phyloP scores from a whole-genome alignment of 2,797 vertebrate species.

The Arnoldichthys spilopterus region DNA sequence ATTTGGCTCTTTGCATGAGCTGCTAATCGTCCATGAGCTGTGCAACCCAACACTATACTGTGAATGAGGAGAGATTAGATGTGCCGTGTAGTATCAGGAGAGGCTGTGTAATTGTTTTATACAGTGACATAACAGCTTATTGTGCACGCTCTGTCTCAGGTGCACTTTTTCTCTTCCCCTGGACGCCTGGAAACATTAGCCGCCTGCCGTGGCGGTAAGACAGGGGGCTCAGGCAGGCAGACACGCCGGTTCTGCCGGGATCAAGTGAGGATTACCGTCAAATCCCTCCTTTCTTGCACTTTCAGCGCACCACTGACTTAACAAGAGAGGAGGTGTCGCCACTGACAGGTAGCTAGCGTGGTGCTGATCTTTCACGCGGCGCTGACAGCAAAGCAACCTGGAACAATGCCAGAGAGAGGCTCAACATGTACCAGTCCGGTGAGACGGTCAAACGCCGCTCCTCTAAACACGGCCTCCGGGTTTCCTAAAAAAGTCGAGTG shows the following conservation, averaged over 20 bases:
- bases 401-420: background rate
- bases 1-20: background rate
- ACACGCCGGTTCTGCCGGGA: constrained; percentile 62
- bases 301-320: constrained; percentile 54
- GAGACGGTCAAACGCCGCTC: background rate
- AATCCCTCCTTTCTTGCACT: constrained; percentile 63
- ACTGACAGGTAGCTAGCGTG: constrained; percentile 33
- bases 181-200: constrained; percentile 39
- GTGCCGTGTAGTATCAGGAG: constrained; percentile 8
- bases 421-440: background rate
- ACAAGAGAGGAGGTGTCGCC: constrained; percentile 43
- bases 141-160: constrained; percentile 56
- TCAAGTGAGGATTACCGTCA: constrained; percentile 66
- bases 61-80: constrained; percentile 25
- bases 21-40: background rate
- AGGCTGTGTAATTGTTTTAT: constrained; percentile 48
- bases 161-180: constrained; percentile 17
- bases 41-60: constrained; percentile 20
- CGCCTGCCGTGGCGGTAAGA: constrained; percentile 5
- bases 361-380: background rate
- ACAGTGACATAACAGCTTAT: constrained; percentile 43
- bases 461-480: background rate
- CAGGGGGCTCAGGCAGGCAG: constrained; percentile 53
- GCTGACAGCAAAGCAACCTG: constrained; percentile 22
- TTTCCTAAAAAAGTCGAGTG: background rate